Base-by-base conservation (phyloP, 2,888 invertebrate species). In the Salticus scenicus region DNA sequence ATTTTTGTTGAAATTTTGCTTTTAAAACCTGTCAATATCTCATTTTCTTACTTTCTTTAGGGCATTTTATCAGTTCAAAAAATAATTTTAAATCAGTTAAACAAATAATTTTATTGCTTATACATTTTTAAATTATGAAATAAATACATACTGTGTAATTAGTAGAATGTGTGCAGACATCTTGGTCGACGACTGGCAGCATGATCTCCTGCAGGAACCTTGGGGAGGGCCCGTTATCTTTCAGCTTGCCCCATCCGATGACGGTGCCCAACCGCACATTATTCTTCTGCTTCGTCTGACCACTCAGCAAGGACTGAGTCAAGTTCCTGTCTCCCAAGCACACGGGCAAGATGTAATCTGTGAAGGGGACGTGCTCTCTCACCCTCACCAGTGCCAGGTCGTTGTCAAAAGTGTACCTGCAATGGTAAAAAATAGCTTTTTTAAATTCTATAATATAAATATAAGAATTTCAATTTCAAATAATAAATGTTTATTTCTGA, bases 201-300 rank as follows among this genome's bases (percentile, higher is more conserved):
- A 81, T 69, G 14, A 89, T 77, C 47, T 89, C 89, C 67, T 89
- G 89, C 10, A 90, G 75, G 74, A 77, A 89, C 28, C 87, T 63
- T 0, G 90, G 89, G 0, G 87, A 75, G 0, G 85, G 81, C 0
- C 90, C 89, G 10, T 75, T 66, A n/a, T 89, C 89, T n/a, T 88
- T 89, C 8, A 89, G 66, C 63, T 88, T 88, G 4, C 89, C 89
- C 89, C 89, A 89, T 14, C 89, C 89, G 0, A 89, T 88, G 2
- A 89, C 89, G n/a, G 88, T 87, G 1, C 89, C 89, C 81, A 89
- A 80, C n/a, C 17, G 14, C 4, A 66, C 30, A n/a, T n/a, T n/a
- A n/a, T 27, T 63, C 4, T 30, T n/a, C 0, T 24, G 41, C n/a
- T 27, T 42, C 0, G 47, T 24, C 7, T n/a, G 33, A 4, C 69